phyloP scores from a whole-genome alignment of 2,113 vertebrate species.

The Synodontis membranacea region DNA sequence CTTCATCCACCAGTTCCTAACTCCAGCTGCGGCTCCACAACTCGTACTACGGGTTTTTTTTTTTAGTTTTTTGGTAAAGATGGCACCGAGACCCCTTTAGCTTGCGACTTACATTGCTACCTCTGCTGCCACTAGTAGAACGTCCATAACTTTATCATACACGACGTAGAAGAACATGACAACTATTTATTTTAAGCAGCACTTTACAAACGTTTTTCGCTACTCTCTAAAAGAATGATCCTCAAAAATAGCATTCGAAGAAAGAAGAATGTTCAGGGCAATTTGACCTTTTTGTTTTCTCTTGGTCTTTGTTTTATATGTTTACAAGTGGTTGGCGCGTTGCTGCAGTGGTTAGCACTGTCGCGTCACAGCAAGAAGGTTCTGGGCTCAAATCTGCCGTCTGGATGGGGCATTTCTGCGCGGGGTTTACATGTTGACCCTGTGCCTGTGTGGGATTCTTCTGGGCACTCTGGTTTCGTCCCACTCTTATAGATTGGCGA shows the following conservation, averaged over 20 bases:
- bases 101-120: not conserved
- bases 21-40: not conserved
- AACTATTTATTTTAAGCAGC: not conserved
- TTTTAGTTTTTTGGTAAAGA: not conserved
- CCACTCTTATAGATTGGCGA: too few species aligned
- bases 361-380: too few species aligned
- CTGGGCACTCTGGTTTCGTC: too few species aligned
- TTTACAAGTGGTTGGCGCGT: too few species aligned
- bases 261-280: not conserved
- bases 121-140: not conserved
- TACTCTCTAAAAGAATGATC: not conserved
- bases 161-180: not conserved
- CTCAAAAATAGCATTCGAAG: not conserved
- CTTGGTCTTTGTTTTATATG: not conserved
- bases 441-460: too few species aligned
- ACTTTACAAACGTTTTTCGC: not conserved
- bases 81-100: not conserved
- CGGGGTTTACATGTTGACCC: too few species aligned
- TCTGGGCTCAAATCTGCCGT: too few species aligned
- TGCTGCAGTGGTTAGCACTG: too few species aligned
- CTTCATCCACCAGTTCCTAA: not conserved
- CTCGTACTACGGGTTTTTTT: not conserved
- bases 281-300: not conserved
- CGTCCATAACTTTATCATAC: not conserved
- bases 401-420: too few species aligned